These are phyloP conservation scores for Periophthalmodon schlosseri DNA, from an alignment of 2,113 vertebrate genomes.

Conservation along the genomic window DNA sequence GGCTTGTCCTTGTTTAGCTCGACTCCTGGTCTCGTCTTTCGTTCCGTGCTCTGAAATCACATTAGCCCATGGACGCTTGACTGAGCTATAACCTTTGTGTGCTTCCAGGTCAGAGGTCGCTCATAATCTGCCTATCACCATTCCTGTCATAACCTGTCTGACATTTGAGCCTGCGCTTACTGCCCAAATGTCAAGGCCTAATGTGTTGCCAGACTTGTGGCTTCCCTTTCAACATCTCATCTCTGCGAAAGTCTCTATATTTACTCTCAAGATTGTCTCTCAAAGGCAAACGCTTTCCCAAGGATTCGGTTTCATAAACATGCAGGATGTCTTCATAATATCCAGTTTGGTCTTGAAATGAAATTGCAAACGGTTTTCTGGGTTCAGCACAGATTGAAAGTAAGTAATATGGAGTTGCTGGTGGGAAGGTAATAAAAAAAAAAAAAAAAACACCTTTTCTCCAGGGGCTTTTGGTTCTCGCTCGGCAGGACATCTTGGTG, in stretches of 20 bases:
- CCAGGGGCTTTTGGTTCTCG: too few relatives aligned
- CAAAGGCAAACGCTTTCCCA: constrained; percentile 22
- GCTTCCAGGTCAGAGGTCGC: constrained; percentile 63
- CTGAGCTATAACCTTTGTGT: constrained; percentile 63
- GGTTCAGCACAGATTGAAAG: constrained; percentile 14
- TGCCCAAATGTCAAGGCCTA: constrained; percentile 69
- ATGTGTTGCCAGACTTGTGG: constrained; percentile 43
- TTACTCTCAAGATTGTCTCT: constrained; percentile 20
- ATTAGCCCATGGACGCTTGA: constrained; percentile 38
- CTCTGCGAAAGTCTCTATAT: constrained; percentile 21
- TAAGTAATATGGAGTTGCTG: background rate
- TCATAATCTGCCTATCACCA: constrained; percentile 70
- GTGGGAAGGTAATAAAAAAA: background rate
- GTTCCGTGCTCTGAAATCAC: constrained; percentile 45
- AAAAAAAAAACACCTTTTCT: too few relatives aligned
- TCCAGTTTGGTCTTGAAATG: constrained; percentile 29
- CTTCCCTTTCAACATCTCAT: constrained; percentile 23
- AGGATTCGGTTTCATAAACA: constrained; percentile 46
- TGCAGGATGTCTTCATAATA: constrained; percentile 33
- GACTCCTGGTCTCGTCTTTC: constrained; percentile 17
- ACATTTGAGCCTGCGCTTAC: constrained; percentile 63
- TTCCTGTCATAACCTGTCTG: constrained; percentile 72
- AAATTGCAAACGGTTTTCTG: constrained; percentile 38
- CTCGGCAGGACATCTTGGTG: too few relatives aligned
- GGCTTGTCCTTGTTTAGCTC: constrained; percentile 29